Evolutionary conservation across 2,888 invertebrate genomes (phyloP).

Genomic region (Sarcophaga carnaria): DNA sequence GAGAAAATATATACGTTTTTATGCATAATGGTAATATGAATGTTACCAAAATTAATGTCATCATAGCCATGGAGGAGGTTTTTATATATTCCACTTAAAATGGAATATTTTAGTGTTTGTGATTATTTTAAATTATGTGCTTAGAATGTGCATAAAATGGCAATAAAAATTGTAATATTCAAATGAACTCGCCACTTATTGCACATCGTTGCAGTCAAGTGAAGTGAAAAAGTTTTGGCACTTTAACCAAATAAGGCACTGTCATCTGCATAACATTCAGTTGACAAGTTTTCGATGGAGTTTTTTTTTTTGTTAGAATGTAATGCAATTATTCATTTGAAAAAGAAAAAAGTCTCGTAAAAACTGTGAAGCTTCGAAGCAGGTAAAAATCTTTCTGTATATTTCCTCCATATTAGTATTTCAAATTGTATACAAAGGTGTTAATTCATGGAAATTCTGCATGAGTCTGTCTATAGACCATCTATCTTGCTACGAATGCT

Average conservation of each 20-base stretch:
- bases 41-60: too few species aligned
- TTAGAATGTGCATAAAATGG: neutral
- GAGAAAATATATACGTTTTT: neutral
- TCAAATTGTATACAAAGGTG: too few species aligned
- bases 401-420: too few species aligned
- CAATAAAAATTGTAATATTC: neutral
- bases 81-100: neutral
- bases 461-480: too few species aligned
- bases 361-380: too few species aligned
- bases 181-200: neutral
- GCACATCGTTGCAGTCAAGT: neutral
- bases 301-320: neutral
- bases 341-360: too few species aligned
- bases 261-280: neutral
- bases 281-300: neutral
- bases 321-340: neutral
- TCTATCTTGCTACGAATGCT: too few species aligned
- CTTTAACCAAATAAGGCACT: neutral
- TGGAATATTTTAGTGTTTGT: neutral
- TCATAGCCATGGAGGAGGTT: too few species aligned
- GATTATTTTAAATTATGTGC: neutral
- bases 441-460: too few species aligned
- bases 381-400: too few species aligned
- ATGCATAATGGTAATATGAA: neutral
- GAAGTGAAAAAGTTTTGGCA: neutral